These are phyloP conservation scores for Cossypha heuglini DNA, from an alignment of 2,797 vertebrate genomes.

Conservation along the genomic window DNA sequence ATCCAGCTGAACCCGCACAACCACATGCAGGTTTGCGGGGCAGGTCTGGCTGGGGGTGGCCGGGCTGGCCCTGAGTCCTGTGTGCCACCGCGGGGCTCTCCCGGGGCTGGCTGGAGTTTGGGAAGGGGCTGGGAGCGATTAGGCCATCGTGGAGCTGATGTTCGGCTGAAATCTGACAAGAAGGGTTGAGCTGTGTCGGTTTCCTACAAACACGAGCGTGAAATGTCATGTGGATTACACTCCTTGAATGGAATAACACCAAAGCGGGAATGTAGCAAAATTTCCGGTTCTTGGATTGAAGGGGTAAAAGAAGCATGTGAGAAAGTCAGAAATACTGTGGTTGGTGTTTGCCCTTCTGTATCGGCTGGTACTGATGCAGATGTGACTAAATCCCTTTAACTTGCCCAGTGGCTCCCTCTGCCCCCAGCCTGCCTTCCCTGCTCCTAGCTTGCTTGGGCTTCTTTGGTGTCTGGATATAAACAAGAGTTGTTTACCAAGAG, in stretches of 20 bases:
- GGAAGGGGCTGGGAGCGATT: background rate
- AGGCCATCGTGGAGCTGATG: rapidly evolving
- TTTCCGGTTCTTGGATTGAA: rapidly evolving
- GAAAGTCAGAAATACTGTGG: background rate
- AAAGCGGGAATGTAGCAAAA: background rate
- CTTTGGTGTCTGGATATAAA: rapidly evolving
- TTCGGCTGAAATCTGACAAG: background rate
- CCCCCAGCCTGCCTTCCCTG: background rate
- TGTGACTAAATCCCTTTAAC: background rate
- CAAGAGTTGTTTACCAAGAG: background rate
- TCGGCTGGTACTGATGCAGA: background rate
- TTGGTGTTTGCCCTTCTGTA: rapidly evolving
- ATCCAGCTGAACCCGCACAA: constrained; percentile 87
- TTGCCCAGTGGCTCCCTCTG: background rate
- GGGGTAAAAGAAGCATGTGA: rapidly evolving
- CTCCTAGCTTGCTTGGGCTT: background rate
- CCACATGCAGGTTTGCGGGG: constrained; percentile 83
- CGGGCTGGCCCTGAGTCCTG: rapidly evolving
- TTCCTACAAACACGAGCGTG: rapidly evolving
- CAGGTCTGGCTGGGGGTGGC: rapidly evolving
- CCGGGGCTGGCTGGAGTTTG: background rate
- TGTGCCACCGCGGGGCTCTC: rapidly evolving
- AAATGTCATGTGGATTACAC: rapidly evolving
- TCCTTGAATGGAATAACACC: background rate
- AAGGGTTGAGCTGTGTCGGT: rapidly evolving